Evolutionary conservation across 1,140 invertebrate species (phyloP).

Genomic region (Drosophila mojavensis): DNA sequence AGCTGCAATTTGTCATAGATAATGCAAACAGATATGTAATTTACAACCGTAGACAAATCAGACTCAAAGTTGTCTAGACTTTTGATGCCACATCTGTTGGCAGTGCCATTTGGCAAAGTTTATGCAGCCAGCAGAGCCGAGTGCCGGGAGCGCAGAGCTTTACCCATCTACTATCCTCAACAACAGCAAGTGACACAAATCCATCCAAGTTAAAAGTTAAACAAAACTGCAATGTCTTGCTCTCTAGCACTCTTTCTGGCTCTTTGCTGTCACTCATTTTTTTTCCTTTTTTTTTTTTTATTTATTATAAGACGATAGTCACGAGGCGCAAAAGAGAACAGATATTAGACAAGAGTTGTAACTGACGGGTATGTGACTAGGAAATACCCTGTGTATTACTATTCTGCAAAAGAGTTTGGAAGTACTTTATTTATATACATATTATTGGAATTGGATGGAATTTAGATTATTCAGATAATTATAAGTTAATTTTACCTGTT

Average conservation of each 20-base stretch:
- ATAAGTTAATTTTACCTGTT: no score
- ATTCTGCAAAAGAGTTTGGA: no score
- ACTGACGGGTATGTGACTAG: neutral
- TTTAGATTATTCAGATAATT: no score
- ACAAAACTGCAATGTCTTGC: slow-evolving; percentile 53
- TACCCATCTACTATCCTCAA: neutral
- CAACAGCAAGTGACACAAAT: slow-evolving; percentile 62
- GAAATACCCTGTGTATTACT: slow-evolving; percentile 15
- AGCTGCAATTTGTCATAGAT: slow-evolving; percentile 48
- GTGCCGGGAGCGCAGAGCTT: neutral
- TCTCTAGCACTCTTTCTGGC: neutral
- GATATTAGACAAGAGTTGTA: neutral
- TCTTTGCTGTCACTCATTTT: neutral
- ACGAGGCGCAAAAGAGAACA: slow-evolving; percentile 16
- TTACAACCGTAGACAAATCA: slow-evolving; percentile 51
- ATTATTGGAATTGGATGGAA: no score
- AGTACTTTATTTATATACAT: no score
- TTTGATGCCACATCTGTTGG: slow-evolving; percentile 40
- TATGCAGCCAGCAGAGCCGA: neutral
- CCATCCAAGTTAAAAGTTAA: slow-evolving; percentile 65
- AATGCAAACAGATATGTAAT: slow-evolving; percentile 53
- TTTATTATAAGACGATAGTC: slow-evolving; percentile 24
- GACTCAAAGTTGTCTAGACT: slow-evolving; percentile 48
- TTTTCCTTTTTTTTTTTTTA: neutral
- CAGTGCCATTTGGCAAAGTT: slow-evolving; percentile 43